A percentile compares a stretch with the other conserved stretches of the same genome.
Conservation (phyloP, 2,797 vertebrate genomes). For the Sebastes cheni region DNA sequence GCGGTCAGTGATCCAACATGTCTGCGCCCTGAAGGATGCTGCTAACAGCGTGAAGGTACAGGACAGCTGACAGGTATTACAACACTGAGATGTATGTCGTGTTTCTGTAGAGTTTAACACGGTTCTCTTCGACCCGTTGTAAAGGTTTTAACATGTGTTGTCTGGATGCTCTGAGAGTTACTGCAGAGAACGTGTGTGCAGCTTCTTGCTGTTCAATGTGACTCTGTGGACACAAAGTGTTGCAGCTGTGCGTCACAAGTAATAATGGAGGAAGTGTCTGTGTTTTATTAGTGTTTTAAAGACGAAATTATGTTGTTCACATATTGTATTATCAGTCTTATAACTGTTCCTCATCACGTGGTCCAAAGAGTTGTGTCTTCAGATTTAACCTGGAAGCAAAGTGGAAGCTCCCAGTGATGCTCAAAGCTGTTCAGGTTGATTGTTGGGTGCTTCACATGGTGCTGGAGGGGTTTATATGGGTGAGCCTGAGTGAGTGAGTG, state of each 20-base stretch:
- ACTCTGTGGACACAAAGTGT: neutral
- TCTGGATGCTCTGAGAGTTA: rapidly evolving
- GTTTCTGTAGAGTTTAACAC: neutral
- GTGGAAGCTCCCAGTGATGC: neutral
- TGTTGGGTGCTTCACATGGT: too few species aligned
- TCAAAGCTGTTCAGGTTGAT: rapidly evolving
- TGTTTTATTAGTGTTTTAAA: neutral
- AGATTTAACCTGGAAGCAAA: neutral
- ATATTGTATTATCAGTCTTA: neutral
- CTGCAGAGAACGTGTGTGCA: rapidly evolving
- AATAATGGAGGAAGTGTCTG: neutral
- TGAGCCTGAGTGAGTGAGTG: too few species aligned
- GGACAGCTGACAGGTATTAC: slow-evolving; percentile 47
- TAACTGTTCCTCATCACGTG: rapidly evolving
- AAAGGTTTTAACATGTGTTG: rapidly evolving
- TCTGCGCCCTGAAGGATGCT: slow-evolving; percentile 73
- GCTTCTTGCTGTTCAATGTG: neutral
- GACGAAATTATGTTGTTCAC: rapidly evolving
- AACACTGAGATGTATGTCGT: rapidly evolving
- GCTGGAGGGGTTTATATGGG: rapidly evolving
- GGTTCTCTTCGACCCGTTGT: rapidly evolving
- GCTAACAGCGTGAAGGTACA: slow-evolving; percentile 67
- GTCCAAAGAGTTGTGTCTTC: neutral
- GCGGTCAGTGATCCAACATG: slow-evolving; percentile 67
- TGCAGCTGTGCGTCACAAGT: neutral